These are phyloP conservation scores for Pangasianodon gigas DNA, from an alignment of 2,113 vertebrate species.

Conservation along the genomic window DNA sequence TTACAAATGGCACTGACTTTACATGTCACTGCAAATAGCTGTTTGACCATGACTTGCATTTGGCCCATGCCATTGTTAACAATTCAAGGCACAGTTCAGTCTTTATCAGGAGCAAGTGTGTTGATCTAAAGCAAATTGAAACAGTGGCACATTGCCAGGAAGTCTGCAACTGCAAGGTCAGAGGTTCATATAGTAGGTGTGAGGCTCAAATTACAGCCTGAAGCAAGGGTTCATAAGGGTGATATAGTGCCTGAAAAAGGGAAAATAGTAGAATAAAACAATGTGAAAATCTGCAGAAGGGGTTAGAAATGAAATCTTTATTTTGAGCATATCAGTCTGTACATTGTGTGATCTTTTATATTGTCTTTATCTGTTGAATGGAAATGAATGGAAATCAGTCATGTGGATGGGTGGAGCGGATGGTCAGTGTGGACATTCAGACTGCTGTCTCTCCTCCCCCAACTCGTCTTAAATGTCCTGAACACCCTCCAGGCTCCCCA, in stretches of 20 bases:
- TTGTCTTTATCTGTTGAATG: not conserved
- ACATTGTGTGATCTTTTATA: not conserved
- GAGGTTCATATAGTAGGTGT: slow-evolving; percentile 35
- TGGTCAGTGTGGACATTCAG: slow-evolving; percentile 21
- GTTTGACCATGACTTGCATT: not conserved
- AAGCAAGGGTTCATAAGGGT: slow-evolving; percentile 1
- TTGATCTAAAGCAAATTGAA: slow-evolving; percentile 36
- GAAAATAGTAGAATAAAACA: not conserved
- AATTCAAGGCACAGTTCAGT: not conserved
- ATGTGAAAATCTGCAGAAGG: not conserved
- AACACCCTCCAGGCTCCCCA: slow-evolving; percentile 24
- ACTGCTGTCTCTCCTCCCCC: slow-evolving; percentile 21
- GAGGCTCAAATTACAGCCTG: slow-evolving; percentile 2
- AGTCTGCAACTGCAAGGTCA: slow-evolving; percentile 46
- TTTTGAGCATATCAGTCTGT: not conserved
- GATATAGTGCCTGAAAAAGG: not conserved
- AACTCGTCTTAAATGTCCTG: slow-evolving; percentile 26
- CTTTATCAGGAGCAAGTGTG: slow-evolving; percentile 34
- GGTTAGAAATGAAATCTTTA: not conserved
- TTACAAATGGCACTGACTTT: not conserved
- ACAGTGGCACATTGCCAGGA: slow-evolving; percentile 22
- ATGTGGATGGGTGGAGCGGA: not conserved
- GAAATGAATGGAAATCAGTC: slow-evolving; percentile 14
- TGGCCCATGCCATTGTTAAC: not conserved
- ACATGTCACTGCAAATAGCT: not conserved